These are phyloP conservation scores for Dreissena polymorpha DNA, from an alignment of 1,140 invertebrate species.

Conservation along the genomic window DNA sequence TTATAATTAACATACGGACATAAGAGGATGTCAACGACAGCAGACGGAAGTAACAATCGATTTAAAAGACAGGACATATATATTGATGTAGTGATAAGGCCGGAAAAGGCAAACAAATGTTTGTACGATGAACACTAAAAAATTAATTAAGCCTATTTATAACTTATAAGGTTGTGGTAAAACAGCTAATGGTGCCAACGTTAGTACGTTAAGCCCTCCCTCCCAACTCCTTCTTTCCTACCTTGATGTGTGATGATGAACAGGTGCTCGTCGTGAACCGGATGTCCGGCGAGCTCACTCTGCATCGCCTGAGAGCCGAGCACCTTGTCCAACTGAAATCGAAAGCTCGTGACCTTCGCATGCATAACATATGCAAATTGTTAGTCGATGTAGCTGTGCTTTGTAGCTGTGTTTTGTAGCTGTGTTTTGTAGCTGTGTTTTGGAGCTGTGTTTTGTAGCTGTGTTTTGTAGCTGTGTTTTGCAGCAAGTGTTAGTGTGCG, in stretches of 20 bases:
- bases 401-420: too few species aligned
- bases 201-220: neutral
- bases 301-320: constrained; percentile 91
- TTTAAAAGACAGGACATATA: too few species aligned
- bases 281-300: constrained; percentile 85
- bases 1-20: too few species aligned
- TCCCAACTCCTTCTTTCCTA: constrained; percentile 76
- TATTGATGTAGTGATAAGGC: too few species aligned
- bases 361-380: neutral
- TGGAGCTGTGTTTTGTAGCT: too few species aligned
- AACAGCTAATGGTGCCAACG: neutral
- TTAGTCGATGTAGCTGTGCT: neutral
- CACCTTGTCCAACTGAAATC: constrained; percentile 89
- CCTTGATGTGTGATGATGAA: constrained; percentile 99
- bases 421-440: too few species aligned
- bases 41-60: too few species aligned
- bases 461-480: too few species aligned
- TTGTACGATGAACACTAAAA: too few species aligned
- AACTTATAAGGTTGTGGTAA: neutral
- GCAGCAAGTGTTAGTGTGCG: neutral
- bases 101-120: too few species aligned
- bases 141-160: too few species aligned
- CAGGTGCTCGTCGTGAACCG: constrained; percentile 97
- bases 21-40: too few species aligned
- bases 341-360: neutral